A percentile compares a stretch with the other conserved stretches of the same genome.
These are phyloP conservation scores for Ceratosolen fusciceps DNA, from an alignment of 1,140 invertebrate species.

Conservation along the genomic window DNA sequence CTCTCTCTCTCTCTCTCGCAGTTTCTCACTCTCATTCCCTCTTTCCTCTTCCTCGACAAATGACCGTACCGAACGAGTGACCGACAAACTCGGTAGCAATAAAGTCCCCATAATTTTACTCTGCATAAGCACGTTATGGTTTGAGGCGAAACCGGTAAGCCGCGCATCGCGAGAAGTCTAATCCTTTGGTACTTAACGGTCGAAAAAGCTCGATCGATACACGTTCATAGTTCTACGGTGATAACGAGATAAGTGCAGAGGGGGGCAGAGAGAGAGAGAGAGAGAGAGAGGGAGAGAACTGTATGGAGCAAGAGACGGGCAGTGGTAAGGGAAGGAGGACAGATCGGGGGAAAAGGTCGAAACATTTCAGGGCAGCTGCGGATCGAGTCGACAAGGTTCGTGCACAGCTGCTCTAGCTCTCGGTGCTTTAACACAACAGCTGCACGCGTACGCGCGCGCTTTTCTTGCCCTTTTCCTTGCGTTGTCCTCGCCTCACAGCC, in stretches of 20 bases:
- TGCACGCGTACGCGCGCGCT: constrained; percentile 43
- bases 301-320: neutral
- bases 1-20: constrained; percentile 15
- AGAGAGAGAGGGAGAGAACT: neutral
- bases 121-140: neutral
- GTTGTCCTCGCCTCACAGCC: neutral
- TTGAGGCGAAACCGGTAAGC: neutral
- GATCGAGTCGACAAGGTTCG: constrained; percentile 45
- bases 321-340: neutral
- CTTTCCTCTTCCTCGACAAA: neutral
- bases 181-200: neutral
- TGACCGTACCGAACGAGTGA: constrained; percentile 27
- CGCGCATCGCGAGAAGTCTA: neutral
- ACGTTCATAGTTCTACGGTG: neutral
- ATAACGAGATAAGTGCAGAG: no score
- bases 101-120: neutral
- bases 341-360: constrained; percentile 42
- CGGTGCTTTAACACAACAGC: constrained; percentile 56
- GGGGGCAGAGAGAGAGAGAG: neutral
- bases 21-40: neutral
- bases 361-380: constrained; percentile 51
- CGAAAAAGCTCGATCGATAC: neutral
- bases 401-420: constrained; percentile 51
- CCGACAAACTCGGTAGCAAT: constrained; percentile 24
- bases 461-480: constrained; percentile 35